Evolutionary conservation across 2,888 invertebrate species (phyloP), one percentile per base, ranked within the genome.

Genomic region (Trachelus stipa): DNA sequence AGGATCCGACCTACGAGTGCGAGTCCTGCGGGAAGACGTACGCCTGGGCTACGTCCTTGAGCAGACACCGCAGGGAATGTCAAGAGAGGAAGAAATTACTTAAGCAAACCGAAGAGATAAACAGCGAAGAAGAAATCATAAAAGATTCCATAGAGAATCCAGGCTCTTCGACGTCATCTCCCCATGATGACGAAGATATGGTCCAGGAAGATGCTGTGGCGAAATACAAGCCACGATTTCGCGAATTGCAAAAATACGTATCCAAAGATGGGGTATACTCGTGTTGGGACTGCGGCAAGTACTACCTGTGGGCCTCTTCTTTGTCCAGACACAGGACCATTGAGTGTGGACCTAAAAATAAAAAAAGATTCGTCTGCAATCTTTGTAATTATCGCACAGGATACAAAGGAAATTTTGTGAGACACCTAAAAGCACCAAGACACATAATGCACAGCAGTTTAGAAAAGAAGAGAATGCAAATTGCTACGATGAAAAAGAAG

Each of bases 321-420:
- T 78, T 84, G 33, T 84, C 82, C 30, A 81, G 84, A 56, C 84
- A 84, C 77, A 79, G 82, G 6, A 76, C 78, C n/a, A 80, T 83
- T 74, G 80, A 80, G 15, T 83, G 83, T 73, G 82, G 82, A 68
- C 81, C 83, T 0, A 83, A 73, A 56, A 78, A 81, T 71, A 83
- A 81, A 56, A 82, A 73, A 35, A 78, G 69, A 68, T 84, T 77
- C 75, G 80, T 81, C 6, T 84, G 84, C 68, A 69, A 68, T n/a
- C 31, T 79, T 11, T 83, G 83, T 71, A 35, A 76, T 35, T 84
- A 82, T 56, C 40, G 73, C 33, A 83, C 82, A 1, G 81, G 79
- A 30, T 83, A 83, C 79, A 82, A 78, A 30, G 76, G 76, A 23
- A 84, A 84, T 78, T 83, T 81, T 33, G 37, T 78, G 11, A 79